phyloP scores from a whole-genome alignment of 2,888 invertebrate genomes.

The Anthrax anthrax region DNA sequence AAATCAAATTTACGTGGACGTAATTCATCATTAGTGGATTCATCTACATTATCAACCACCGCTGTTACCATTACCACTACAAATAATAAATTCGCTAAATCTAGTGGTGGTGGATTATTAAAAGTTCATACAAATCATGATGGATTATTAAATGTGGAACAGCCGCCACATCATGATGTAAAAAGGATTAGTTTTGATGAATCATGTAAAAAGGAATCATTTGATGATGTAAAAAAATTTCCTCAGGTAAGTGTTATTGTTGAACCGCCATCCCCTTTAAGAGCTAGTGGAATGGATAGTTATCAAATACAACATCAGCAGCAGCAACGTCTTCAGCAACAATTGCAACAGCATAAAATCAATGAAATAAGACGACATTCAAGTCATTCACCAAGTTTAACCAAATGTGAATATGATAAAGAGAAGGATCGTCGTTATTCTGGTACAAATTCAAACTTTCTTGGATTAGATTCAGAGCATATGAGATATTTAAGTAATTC shows the following conservation, averaged over 20 bases:
- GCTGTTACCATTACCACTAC: too few relatives aligned
- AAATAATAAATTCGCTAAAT: too few relatives aligned
- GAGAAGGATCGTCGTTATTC: conserved; percentile 35
- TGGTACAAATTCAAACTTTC: conserved; percentile 43
- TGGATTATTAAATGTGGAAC: too few relatives aligned
- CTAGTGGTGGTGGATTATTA: too few relatives aligned
- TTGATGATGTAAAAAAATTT: conserved; percentile 35
- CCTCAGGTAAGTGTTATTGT: conserved; percentile 60
- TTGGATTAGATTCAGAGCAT: conserved; percentile 48
- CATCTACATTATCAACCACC: too few relatives aligned
- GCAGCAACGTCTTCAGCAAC: conserved; percentile 38
- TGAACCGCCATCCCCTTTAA: conserved; percentile 59
- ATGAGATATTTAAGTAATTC: conserved; percentile 55
- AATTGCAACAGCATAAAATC: conserved; percentile 32
- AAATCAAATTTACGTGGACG: too few relatives aligned
- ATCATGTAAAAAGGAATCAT: conserved; percentile 36
- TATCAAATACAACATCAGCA: too few relatives aligned
- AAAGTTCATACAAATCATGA: too few relatives aligned
- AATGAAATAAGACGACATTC: conserved; percentile 34
- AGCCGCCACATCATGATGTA: conserved; percentile 21
- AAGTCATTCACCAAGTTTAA: conserved; percentile 35
- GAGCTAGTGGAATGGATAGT: too few relatives aligned
- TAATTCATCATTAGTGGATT: too few relatives aligned
- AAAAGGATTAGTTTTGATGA: conserved; percentile 36
- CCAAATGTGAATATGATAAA: conserved; percentile 36